Evolutionary conservation across 2,888 invertebrate genomes (phyloP).

Genomic region (Drosophila setosimentum): DNA sequence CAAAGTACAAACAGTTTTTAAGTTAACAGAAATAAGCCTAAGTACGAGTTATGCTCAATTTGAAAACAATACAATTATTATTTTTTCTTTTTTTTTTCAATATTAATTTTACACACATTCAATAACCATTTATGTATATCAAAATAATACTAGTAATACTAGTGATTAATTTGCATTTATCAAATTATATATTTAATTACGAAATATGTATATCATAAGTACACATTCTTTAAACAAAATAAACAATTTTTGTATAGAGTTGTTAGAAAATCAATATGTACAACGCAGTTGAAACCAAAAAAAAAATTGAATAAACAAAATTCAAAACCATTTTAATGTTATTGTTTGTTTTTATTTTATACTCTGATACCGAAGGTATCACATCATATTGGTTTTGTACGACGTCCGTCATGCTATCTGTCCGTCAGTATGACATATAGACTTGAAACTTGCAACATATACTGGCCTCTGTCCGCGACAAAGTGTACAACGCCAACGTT

Average conservation of each 20-base stretch:
- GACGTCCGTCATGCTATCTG: too few species aligned
- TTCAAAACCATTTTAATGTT: constrained; percentile 2
- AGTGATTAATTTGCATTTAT: constrained; percentile 38
- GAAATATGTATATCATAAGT: constrained; percentile 25
- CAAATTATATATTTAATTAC: constrained; percentile 31
- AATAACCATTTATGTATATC: constrained; percentile 7
- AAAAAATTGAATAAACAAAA: constrained; percentile 32
- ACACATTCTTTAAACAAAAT: constrained; percentile 45
- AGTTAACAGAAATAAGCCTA: constrained; percentile 43
- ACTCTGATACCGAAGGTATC: not conserved
- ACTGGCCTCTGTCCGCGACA: too few species aligned
- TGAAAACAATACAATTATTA: constrained; percentile 11
- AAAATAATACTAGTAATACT: constrained; percentile 4
- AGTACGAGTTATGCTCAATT: constrained; percentile 34
- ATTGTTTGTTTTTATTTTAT: not conserved
- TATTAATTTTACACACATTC: constrained; percentile 12
- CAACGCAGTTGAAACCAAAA: constrained; percentile 68
- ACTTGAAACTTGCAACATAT: too few species aligned
- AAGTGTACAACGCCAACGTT: too few species aligned
- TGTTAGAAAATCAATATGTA: constrained; percentile 74
- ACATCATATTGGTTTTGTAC: too few species aligned
- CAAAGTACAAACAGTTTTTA: constrained; percentile 71
- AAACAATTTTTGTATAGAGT: constrained; percentile 72
- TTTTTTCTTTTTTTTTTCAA: constrained; percentile 3
- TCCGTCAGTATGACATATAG: too few species aligned